These are phyloP conservation scores for Microplitis demolitor DNA, from an alignment of 1,140 invertebrate genomes.

Conservation along the genomic window DNA sequence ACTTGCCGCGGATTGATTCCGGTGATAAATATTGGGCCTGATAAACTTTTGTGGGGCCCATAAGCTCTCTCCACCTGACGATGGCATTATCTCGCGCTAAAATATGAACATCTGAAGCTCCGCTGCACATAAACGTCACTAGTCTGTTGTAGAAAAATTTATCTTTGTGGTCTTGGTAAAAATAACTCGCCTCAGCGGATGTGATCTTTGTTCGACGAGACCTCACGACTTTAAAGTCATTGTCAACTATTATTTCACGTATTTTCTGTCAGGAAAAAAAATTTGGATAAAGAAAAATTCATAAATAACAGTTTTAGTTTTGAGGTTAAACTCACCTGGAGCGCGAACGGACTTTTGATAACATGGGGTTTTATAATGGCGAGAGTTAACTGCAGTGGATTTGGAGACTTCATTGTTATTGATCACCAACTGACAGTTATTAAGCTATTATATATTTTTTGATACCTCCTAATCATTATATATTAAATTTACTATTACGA, in stretches of 20 bases:
- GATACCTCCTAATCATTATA: too few species aligned
- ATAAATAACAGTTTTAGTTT: not conserved
- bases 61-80: slow-evolving; percentile 75
- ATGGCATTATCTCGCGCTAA: slow-evolving; percentile 79
- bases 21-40: slow-evolving; percentile 79
- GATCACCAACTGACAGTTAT: too few species aligned
- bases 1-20: slow-evolving; percentile 76
- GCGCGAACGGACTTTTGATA: slow-evolving; percentile 69
- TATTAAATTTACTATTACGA: too few species aligned
- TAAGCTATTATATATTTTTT: too few species aligned
- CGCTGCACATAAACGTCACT: slow-evolving; percentile 86
- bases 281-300: not conserved
- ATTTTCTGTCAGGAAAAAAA: slow-evolving; percentile 64
- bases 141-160: slow-evolving; percentile 90
- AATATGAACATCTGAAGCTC: slow-evolving; percentile 78
- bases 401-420: slow-evolving; percentile 40
- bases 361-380: slow-evolving; percentile 79
- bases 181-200: slow-evolving; percentile 70
- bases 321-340: slow-evolving; percentile 56
- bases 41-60: slow-evolving; percentile 89
- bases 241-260: slow-evolving; percentile 69
- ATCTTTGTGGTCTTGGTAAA: slow-evolving; percentile 82
- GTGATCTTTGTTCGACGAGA: slow-evolving; percentile 70
- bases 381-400: slow-evolving; percentile 65
- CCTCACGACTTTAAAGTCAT: slow-evolving; percentile 77